Evolutionary conservation across 2,797 vertebrate genomes (phyloP), one percentile per base, ranked within the genome.

Genomic region (Mustela erminea): DNA sequence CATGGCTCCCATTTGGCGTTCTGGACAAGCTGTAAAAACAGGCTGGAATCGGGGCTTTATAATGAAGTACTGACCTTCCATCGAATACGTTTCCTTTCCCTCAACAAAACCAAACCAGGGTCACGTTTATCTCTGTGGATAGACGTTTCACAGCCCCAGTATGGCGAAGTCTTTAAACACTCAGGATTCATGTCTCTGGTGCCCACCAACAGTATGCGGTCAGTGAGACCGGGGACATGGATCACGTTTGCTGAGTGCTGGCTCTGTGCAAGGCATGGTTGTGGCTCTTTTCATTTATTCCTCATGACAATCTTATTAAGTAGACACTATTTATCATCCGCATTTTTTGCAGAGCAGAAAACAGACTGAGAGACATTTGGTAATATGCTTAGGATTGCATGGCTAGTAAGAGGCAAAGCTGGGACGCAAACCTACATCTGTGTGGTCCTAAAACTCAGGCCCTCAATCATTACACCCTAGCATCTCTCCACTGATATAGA

Each of bases 11-110:
- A 56, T 18, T 66, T 17, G 15, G 82, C 0, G 0, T n/a, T 49
- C 96, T 25, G 49, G 46, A 41, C 68, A 93, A 95, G 75, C 93
- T 70, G 68, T 91, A 27, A 94, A 72, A 85, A 87, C 52, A 81
- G 46, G 21, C 86, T 92, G 62, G 95, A 62, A 87, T 3, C 3
- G 1, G 17, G 17, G 11, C 17, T 90, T 84, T 25, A 43, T 60
- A 60, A 90, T 27, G 58, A 77, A 91, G 93, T 7, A 32, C 2
- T 14, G 4, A 52, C 35, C 60, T 90, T 90, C 64, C 8, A 15
- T 8, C 32, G 7, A 72, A 78, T 35, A 68, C 0, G 38, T 41
- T 87, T 95, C 27, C 38, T 66, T 58, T 68, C 87, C 75, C 81
- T 41, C 87, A 14, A 85, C 58, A 78, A 85, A 77, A 62, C 78